phyloP scores from a whole-genome alignment of 2,888 invertebrate species.

The Caenorhabditis japonica region DNA sequence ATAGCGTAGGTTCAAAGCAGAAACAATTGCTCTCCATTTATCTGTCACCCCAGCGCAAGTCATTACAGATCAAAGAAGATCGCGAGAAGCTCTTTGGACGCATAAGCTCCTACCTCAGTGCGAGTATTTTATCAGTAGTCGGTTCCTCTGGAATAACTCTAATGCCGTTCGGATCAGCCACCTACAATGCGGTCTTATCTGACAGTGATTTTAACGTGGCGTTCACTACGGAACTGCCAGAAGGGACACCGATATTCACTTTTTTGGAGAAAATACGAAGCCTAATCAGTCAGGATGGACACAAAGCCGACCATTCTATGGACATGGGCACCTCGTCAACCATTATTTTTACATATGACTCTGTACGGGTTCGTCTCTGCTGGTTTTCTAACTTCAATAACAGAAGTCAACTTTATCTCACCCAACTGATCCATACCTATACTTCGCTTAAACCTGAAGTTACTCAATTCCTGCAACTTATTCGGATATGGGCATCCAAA shows the following conservation, averaged over 20 bases:
- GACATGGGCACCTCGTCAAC: constrained; percentile 21
- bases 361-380: constrained; percentile 16
- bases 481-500: constrained; percentile 78
- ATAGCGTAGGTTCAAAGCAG: too few species aligned
- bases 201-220: constrained; percentile 45
- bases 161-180: constrained; percentile 29
- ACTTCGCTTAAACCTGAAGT: constrained; percentile 52
- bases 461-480: constrained; percentile 72
- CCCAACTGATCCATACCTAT: constrained; percentile 38
- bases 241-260: neutral
- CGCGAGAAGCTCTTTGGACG: too few species aligned
- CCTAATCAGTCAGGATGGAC: constrained; percentile 17
- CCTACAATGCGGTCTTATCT: constrained; percentile 14
- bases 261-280: constrained; percentile 25
- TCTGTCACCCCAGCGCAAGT: too few species aligned
- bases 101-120: constrained; percentile 16
- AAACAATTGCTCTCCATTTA: too few species aligned
- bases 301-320: constrained; percentile 20
- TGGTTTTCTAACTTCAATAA: constrained; percentile 10
- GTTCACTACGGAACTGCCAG: constrained; percentile 9
- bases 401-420: constrained; percentile 9
- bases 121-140: neutral
- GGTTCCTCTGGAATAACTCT: constrained; percentile 4
- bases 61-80: constrained; percentile 3
- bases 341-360: constrained; percentile 14